Evolutionary conservation across 2,113 vertebrate genomes (phyloP).

Genomic region (Addax nasomaculatus): DNA sequence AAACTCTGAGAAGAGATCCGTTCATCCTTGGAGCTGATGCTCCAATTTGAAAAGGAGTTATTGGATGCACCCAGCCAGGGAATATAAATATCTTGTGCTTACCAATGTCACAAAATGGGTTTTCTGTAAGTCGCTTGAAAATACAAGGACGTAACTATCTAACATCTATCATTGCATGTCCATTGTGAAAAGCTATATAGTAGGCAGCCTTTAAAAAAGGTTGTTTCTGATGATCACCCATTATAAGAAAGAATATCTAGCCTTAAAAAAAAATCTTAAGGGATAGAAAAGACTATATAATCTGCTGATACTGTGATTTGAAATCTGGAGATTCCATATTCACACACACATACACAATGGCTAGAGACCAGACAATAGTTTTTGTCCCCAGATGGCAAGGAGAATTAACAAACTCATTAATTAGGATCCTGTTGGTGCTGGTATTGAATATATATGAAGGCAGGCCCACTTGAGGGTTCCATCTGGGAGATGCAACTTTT

Average conservation of each 20-base stretch:
- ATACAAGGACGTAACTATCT: background rate
- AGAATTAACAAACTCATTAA: conserved; percentile 62
- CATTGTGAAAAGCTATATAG: background rate
- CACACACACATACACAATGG: background rate
- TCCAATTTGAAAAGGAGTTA: conserved; percentile 42
- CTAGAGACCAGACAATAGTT: conserved; percentile 59
- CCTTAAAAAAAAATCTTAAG: background rate
- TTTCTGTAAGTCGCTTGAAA: conserved; percentile 30
- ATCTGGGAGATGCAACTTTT: conserved; percentile 53
- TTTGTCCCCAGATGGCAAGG: conserved; percentile 60
- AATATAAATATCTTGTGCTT: conserved; percentile 29
- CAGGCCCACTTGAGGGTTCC: conserved; percentile 7
- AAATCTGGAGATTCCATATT: conserved; percentile 59
- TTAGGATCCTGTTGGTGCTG: conserved; percentile 39
- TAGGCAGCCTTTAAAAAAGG: background rate
- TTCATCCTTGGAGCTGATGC: conserved; percentile 10
- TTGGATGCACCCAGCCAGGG: conserved; percentile 1
- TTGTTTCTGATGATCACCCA: background rate
- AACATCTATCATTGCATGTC: background rate
- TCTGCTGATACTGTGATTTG: conserved; percentile 34
- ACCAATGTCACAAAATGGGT: background rate
- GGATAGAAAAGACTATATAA: background rate
- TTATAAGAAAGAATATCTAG: conserved; percentile 5
- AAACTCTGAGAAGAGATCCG: conserved; percentile 35
- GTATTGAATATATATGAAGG: conserved; percentile 43